Percentiles rank a stretch among this genome's conserved stretches.
These are phyloP conservation scores for Hemitrygon akajei DNA, from an alignment of 2,797 vertebrate genomes.

Conservation along the genomic window DNA sequence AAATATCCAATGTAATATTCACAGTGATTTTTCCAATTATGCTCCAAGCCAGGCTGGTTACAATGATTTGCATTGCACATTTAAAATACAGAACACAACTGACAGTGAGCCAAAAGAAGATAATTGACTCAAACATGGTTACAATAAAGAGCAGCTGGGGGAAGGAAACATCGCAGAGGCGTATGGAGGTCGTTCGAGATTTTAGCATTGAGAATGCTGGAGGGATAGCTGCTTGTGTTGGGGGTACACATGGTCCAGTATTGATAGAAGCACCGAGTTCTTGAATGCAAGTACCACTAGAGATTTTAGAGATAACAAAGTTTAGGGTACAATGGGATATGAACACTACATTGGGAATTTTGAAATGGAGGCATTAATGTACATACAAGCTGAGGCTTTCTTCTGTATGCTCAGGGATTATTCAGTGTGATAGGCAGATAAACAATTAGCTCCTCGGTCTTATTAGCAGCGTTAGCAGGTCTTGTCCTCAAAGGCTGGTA, in stretches of 20 bases:
- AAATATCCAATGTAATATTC: neutral
- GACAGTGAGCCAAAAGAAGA: neutral
- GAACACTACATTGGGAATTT: neutral
- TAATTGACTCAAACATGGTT: neutral
- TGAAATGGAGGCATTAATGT: neutral
- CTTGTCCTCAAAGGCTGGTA: too few relatives aligned
- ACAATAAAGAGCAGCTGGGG: neutral
- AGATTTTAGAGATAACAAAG: neutral
- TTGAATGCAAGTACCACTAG: neutral
- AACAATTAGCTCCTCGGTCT: neutral
- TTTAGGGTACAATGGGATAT: neutral
- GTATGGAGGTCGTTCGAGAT: neutral
- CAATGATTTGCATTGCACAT: neutral
- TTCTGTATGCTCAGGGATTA: neutral
- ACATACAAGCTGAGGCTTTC: neutral
- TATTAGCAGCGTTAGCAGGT: neutral
- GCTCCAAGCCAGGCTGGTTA: neutral
- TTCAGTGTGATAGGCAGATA: neutral
- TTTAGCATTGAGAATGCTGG: neutral
- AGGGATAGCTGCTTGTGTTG: neutral
- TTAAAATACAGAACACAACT: neutral
- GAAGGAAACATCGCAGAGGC: neutral
- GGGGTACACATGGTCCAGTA: neutral
- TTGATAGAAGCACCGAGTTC: neutral
- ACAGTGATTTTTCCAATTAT: neutral